A percentile compares a stretch with the other conserved stretches of the same genome.
Evolutionary conservation across 2,797 vertebrate species (phyloP).

Genomic region (Lophotriccus pileatus): DNA sequence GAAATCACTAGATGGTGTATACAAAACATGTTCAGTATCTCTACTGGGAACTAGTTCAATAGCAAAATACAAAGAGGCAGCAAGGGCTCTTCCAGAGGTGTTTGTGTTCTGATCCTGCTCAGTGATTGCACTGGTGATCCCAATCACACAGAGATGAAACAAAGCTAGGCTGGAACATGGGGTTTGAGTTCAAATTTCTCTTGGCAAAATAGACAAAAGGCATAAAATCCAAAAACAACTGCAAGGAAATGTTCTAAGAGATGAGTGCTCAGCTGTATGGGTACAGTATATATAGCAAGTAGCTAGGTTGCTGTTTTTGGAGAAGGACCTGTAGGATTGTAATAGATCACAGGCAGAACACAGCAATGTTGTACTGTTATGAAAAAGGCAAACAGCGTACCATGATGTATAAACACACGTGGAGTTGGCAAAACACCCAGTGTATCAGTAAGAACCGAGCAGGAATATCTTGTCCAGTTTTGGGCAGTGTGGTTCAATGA

Average conservation of each 20-base stretch:
- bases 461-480: background rate
- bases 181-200: background rate
- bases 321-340: background rate
- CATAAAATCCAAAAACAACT: background rate
- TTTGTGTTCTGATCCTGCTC: background rate
- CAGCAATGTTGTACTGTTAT: background rate
- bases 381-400: background rate
- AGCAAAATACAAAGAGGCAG: background rate
- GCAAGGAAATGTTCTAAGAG: background rate
- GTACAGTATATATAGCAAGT: background rate
- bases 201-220: background rate
- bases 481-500: background rate
- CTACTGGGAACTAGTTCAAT: background rate
- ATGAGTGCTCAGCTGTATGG: fast-evolving
- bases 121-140: background rate
- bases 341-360: background rate
- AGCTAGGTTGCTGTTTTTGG: background rate
- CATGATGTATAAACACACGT: background rate
- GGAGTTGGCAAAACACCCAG: background rate
- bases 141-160: fast-evolving
- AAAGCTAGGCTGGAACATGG: background rate
- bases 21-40: background rate
- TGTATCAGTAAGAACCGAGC: background rate
- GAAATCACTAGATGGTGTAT: background rate
- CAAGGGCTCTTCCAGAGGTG: background rate